A percentile compares a stretch with the other conserved stretches of the same genome.
Evolutionary conservation across 2,113 vertebrate genomes (phyloP).

Genomic region (Sceloporus tristichus): DNA sequence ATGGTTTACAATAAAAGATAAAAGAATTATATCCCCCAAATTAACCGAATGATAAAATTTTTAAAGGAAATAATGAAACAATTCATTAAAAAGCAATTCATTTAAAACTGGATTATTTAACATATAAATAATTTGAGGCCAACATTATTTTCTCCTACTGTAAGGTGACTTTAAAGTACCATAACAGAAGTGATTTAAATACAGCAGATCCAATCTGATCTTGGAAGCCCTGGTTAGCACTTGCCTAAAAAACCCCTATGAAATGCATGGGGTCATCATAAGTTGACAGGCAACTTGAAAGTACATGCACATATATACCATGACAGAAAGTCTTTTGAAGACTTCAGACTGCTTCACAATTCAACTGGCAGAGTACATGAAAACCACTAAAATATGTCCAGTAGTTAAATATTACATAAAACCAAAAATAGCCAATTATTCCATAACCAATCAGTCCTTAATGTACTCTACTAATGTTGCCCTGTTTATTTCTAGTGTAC

Average conservation of each 20-base stretch:
- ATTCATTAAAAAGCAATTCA: too few relatives aligned
- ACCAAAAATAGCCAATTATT: neutral
- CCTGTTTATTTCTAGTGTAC: neutral
- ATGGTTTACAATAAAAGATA: too few relatives aligned
- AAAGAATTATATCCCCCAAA: too few relatives aligned
- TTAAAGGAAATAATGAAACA: too few relatives aligned
- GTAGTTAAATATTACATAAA: neutral
- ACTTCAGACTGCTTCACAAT: neutral
- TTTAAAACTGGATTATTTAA: neutral
- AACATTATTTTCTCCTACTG: neutral
- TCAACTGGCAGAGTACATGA: slow-evolving; percentile 8
- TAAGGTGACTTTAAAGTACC: neutral
- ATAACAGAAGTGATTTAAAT: too few relatives aligned
- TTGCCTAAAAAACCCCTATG: too few relatives aligned
- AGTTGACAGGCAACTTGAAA: neutral
- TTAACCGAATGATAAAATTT: too few relatives aligned
- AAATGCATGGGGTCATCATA: neutral
- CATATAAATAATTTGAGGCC: neutral
- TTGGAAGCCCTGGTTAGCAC: too few relatives aligned
- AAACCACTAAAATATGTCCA: neutral
- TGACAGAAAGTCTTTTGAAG: slow-evolving; percentile 12
- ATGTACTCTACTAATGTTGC: too few relatives aligned
- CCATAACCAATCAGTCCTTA: too few relatives aligned
- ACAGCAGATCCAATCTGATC: too few relatives aligned
- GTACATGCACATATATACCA: too few relatives aligned